phyloP scores from a whole-genome alignment of 2,888 invertebrate genomes.

The Tupiocoris notatus region DNA sequence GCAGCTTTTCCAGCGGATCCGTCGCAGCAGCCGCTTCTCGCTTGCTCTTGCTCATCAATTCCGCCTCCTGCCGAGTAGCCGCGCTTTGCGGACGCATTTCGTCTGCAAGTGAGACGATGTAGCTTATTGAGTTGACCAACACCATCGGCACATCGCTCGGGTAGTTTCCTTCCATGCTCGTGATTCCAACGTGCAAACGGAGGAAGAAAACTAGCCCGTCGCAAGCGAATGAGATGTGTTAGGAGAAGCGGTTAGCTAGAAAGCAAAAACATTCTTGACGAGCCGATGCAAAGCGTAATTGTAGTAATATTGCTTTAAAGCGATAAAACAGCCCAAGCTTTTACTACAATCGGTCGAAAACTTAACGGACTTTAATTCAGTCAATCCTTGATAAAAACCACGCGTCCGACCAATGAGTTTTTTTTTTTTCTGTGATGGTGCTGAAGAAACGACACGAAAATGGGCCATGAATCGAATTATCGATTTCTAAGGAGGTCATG shows the following conservation, averaged over 20 bases:
- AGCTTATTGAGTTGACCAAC: slow-evolving; percentile 40
- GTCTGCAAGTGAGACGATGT: slow-evolving; percentile 40
- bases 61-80: slow-evolving; percentile 27
- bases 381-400: no score
- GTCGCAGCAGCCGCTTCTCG: slow-evolving; percentile 14
- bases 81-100: slow-evolving; percentile 31
- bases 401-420: no score
- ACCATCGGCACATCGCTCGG: background rate
- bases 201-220: background rate
- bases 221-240: slow-evolving; percentile 13
- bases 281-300: no score
- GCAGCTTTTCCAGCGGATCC: slow-evolving; percentile 41
- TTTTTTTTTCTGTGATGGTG: no score
- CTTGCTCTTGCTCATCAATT: slow-evolving; percentile 39
- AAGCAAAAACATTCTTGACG: no score
- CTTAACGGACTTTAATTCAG: no score
- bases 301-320: no score
- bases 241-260: background rate
- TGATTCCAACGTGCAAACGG: background rate
- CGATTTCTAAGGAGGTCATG: no score
- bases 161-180: background rate
- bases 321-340: no score
- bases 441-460: no score
- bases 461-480: no score
- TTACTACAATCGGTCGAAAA: no score